These are phyloP conservation scores for Danionella cerebrum DNA, from an alignment of 2,113 vertebrate species.

Conservation along the genomic window DNA sequence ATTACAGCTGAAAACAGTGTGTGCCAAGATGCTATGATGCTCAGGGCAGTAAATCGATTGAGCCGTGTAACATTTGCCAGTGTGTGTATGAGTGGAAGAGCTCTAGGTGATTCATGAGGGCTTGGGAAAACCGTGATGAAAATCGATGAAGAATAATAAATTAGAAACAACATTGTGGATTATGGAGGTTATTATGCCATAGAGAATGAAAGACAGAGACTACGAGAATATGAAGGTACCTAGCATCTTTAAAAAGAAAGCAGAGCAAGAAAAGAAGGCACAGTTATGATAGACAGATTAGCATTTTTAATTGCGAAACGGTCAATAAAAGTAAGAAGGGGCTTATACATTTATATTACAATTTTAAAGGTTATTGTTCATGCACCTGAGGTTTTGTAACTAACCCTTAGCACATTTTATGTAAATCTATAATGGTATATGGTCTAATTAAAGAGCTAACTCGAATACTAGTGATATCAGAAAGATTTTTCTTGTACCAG, in stretches of 20 bases:
- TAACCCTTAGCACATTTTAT: too few relatives aligned
- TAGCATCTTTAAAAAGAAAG: background rate
- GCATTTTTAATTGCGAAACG: too few relatives aligned
- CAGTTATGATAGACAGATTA: too few relatives aligned
- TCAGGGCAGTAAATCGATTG: conserved; percentile 57
- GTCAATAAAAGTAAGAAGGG: too few relatives aligned
- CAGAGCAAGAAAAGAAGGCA: background rate
- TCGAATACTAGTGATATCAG: too few relatives aligned
- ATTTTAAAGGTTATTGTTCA: too few relatives aligned
- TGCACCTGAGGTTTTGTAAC: too few relatives aligned
- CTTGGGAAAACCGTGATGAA: conserved; percentile 61
- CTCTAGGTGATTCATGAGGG: conserved; percentile 58
- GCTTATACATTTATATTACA: too few relatives aligned
- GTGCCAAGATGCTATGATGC: conserved; percentile 44
- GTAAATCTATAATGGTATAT: too few relatives aligned
- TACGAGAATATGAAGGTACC: background rate
- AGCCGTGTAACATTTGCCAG: conserved; percentile 52
- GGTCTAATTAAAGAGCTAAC: too few relatives aligned
- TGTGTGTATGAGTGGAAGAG: conserved; percentile 34
- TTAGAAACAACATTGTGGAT: conserved; percentile 65
- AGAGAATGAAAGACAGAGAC: background rate
- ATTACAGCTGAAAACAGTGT: conserved; percentile 51
- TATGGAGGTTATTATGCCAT: conserved; percentile 63
- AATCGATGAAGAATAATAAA: conserved; percentile 72
- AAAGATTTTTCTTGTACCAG: too few relatives aligned